A percentile compares a stretch with the other conserved stretches of the same genome.
These are phyloP conservation scores for Nemotelus pantherinus DNA, from an alignment of 2,888 invertebrate species.

Conservation along the genomic window DNA sequence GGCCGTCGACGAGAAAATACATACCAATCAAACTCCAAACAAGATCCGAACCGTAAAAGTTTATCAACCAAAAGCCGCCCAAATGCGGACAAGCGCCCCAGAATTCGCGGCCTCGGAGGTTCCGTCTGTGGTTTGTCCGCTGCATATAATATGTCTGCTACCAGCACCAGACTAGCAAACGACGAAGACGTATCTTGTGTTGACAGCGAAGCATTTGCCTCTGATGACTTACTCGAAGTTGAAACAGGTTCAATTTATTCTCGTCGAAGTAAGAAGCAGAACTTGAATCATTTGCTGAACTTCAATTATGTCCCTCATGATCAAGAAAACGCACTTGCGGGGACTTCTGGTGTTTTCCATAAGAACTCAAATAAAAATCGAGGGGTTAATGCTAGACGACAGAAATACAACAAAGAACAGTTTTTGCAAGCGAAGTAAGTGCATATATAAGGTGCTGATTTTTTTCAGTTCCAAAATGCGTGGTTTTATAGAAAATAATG, in stretches of 20 bases:
- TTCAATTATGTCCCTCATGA: slow-evolving; percentile 83
- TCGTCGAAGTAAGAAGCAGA: slow-evolving; percentile 90
- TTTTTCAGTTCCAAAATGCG: no score
- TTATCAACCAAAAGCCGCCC: slow-evolving; percentile 66
- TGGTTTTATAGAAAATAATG: no score
- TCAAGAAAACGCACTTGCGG: slow-evolving; percentile 56
- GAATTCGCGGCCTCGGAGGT: slow-evolving; percentile 65
- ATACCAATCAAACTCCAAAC: slow-evolving; percentile 68
- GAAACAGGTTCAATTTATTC: slow-evolving; percentile 86
- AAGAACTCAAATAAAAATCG: slow-evolving; percentile 52
- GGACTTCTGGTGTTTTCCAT: slow-evolving; percentile 36
- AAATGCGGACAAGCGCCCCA: slow-evolving; percentile 73
- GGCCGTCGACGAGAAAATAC: slow-evolving; percentile 63
- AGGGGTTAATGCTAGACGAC: slow-evolving; percentile 66
- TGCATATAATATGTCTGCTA: slow-evolving; percentile 54
- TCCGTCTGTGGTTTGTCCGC: neutral
- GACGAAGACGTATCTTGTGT: slow-evolving; percentile 58
- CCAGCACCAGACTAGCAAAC: slow-evolving; percentile 62
- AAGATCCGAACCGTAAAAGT: slow-evolving; percentile 71
- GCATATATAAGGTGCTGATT: neutral
- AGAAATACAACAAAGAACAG: slow-evolving; percentile 87
- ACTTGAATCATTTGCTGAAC: slow-evolving; percentile 92
- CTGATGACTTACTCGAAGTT: slow-evolving; percentile 65
- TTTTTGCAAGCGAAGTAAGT: slow-evolving; percentile 93
- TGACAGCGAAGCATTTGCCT: slow-evolving; percentile 51